Conservation (phyloP, 1,140 invertebrate species). For the Pteromalus puparum region DNA sequence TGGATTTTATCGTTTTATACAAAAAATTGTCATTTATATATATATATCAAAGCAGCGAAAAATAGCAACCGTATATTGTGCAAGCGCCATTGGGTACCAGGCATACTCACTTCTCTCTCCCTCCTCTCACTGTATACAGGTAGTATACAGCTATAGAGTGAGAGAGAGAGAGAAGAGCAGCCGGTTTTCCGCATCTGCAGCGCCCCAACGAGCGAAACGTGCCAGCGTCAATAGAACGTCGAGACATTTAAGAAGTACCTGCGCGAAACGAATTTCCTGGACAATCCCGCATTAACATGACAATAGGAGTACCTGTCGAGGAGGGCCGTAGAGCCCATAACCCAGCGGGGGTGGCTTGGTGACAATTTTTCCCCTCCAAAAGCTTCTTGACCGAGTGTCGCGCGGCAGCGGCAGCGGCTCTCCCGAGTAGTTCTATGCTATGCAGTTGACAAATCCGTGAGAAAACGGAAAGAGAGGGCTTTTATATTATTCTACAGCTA, state of each 20-base stretch:
- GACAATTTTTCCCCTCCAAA: conserved; percentile 31
- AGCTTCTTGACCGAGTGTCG: neutral
- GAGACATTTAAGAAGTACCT: conserved; percentile 32
- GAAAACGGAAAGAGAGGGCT: conserved; percentile 5
- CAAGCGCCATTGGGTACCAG: too few relatives aligned
- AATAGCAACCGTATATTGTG: neutral
- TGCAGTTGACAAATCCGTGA: neutral
- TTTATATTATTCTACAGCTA: conserved; percentile 5
- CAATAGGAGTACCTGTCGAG: conserved; percentile 41
- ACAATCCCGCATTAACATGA: conserved; percentile 36
- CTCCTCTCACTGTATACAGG: neutral
- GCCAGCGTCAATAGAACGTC: conserved; percentile 32
- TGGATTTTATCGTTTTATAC: too few relatives aligned
- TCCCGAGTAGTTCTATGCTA: too few relatives aligned
- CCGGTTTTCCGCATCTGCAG: neutral
- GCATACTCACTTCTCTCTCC: neutral
- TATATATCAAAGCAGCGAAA: too few relatives aligned
- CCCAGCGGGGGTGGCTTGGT: conserved; percentile 22
- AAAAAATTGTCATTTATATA: too few relatives aligned
- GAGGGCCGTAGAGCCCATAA: conserved; percentile 1
- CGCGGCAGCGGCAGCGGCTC: too few relatives aligned
- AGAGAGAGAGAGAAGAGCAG: neutral
- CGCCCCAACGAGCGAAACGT: conserved; percentile 2
- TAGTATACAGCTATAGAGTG: neutral
- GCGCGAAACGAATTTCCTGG: conserved; percentile 17